Conservation (phyloP, 2,797 vertebrate species). For the Eutrigla gurnardus region DNA sequence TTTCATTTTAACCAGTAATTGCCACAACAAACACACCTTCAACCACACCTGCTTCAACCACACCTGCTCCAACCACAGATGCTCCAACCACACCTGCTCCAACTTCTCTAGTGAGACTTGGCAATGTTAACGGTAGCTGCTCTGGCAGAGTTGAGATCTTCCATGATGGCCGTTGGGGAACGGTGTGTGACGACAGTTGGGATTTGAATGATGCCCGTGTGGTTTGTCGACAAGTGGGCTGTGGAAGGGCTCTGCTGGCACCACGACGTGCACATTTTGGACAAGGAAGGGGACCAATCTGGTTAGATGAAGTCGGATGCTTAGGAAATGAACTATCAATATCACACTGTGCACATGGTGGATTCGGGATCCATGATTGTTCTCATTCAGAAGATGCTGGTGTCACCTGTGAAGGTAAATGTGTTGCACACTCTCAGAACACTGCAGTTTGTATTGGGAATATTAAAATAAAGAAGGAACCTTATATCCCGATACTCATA, state of each 20-base stretch:
- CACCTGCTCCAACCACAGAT: too few species aligned
- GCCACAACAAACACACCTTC: neutral
- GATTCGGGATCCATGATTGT: neutral
- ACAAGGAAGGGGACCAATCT: neutral
- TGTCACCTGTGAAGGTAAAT: slow-evolving; percentile 9
- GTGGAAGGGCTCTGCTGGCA: neutral
- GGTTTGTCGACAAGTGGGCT: neutral
- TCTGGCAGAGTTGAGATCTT: slow-evolving; percentile 7
- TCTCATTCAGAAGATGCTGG: fast-evolving
- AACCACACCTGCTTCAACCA: too few species aligned
- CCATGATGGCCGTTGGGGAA: neutral
- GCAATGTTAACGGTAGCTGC: neutral
- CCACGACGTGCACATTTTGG: neutral
- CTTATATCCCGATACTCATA: too few species aligned
- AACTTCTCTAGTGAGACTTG: neutral
- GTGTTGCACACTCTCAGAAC: neutral
- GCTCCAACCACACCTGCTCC: neutral
- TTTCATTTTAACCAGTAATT: neutral
- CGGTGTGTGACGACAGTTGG: neutral
- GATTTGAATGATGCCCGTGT: neutral
- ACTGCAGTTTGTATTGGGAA: too few species aligned
- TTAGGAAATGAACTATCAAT: neutral
- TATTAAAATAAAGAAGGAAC: too few species aligned
- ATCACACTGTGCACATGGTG: neutral
- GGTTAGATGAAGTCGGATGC: neutral